phyloP scores from a whole-genome alignment of 2,888 invertebrate species.

The Hypolimnas misippus region DNA sequence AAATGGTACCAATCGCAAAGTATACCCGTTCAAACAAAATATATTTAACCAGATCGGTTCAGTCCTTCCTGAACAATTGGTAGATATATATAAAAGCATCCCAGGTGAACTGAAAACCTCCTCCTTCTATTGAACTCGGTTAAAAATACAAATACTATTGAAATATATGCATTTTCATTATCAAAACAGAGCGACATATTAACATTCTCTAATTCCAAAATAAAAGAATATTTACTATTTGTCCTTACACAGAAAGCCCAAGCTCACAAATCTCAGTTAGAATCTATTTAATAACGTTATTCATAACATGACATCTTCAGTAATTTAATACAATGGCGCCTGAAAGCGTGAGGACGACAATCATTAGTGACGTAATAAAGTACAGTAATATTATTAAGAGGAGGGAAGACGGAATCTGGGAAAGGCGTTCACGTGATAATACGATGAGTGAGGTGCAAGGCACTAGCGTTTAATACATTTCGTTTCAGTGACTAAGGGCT shows the following conservation, averaged over 20 bases:
- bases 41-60: too few species aligned
- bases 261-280: slow-evolving; percentile 23
- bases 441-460: slow-evolving; percentile 26
- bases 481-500: too few species aligned
- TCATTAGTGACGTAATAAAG: slow-evolving; percentile 50
- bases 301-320: slow-evolving; percentile 38
- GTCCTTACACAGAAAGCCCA: neutral
- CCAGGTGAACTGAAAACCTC: too few species aligned
- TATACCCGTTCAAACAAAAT: too few species aligned
- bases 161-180: neutral
- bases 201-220: neutral
- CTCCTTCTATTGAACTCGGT: too few species aligned
- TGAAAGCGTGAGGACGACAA: slow-evolving; percentile 40
- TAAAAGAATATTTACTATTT: slow-evolving; percentile 1
- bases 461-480: slow-evolving; percentile 4
- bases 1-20: too few species aligned
- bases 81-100: too few species aligned
- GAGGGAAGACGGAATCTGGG: slow-evolving; percentile 44
- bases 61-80: too few species aligned
- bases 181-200: too few species aligned
- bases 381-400: slow-evolving; percentile 48
- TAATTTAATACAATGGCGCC: slow-evolving; percentile 43
- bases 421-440: slow-evolving; percentile 44
- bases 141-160: too few species aligned
- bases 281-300: slow-evolving; percentile 38